Conservation (phyloP, 2,888 invertebrate species). For the Kuschelorhynchus macadamiae region DNA sequence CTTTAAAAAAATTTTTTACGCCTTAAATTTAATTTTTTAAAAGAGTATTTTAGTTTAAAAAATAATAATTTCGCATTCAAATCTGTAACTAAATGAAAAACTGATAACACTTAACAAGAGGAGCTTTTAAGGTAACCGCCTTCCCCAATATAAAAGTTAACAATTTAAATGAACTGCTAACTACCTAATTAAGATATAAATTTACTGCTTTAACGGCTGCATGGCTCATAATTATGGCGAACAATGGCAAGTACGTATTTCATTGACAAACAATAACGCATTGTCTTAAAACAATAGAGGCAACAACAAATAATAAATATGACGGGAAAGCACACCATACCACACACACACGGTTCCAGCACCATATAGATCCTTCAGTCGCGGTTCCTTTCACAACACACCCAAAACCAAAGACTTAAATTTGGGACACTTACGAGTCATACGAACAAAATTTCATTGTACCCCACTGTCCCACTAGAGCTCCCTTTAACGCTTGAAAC, state of each 20-base stretch:
- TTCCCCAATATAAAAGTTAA: too few relatives aligned
- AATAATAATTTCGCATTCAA: too few relatives aligned
- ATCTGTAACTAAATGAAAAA: too few relatives aligned
- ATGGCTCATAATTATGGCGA: slow-evolving; percentile 11
- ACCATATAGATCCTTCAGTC: neutral
- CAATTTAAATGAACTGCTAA: too few relatives aligned
- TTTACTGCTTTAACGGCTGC: slow-evolving; percentile 6
- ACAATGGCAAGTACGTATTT: slow-evolving; percentile 45
- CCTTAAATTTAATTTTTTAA: too few relatives aligned
- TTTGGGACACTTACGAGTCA: slow-evolving; percentile 48
- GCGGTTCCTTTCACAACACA: slow-evolving; percentile 9
- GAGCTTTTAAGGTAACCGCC: too few relatives aligned
- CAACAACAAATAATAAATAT: slow-evolving; percentile 26
- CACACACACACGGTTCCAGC: slow-evolving; percentile 16
- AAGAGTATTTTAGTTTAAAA: too few relatives aligned
- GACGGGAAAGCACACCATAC: slow-evolving; percentile 19
- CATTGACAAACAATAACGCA: slow-evolving; percentile 45
- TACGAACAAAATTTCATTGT: slow-evolving; percentile 51
- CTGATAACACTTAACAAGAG: too few relatives aligned
- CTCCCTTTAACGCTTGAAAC: slow-evolving; percentile 48
- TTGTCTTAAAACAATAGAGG: slow-evolving; percentile 41
- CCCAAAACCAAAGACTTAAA: slow-evolving; percentile 16
- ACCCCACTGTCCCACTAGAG: slow-evolving; percentile 47
- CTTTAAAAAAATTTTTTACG: too few relatives aligned
- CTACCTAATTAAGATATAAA: neutral